Evolutionary conservation across 1,140 invertebrate genomes (phyloP).

Genomic region (Zaprionus lachaisei): DNA sequence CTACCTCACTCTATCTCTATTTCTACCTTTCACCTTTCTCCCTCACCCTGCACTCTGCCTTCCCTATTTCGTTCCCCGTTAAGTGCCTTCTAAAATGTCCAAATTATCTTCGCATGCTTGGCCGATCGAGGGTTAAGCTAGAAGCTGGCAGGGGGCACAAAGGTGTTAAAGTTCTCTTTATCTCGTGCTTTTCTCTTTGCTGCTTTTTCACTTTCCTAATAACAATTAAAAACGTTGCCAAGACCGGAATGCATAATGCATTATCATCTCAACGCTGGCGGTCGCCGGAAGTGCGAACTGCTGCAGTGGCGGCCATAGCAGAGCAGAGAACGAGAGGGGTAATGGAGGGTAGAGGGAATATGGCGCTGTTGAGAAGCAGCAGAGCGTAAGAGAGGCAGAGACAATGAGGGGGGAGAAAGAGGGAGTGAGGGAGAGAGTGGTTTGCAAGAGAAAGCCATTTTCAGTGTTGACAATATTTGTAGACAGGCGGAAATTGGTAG

Average conservation of each 20-base stretch:
- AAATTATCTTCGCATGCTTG: conserved; percentile 71
- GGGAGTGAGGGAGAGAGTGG: background rate
- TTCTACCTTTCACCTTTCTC: background rate
- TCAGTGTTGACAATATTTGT: conserved; percentile 31
- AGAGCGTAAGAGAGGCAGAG: conserved; percentile 38
- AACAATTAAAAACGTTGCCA: conserved; percentile 59
- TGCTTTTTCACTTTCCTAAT: conserved; percentile 50
- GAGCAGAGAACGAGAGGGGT: background rate
- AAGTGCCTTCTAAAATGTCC: conserved; percentile 75
- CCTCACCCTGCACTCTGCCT: conserved; percentile 11
- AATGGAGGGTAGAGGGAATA: conserved; percentile 14
- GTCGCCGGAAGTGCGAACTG: conserved; percentile 69
- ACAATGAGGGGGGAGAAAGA: background rate
- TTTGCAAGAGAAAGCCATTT: conserved; percentile 34
- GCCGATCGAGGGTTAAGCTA: conserved; percentile 28
- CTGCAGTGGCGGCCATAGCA: conserved; percentile 37
- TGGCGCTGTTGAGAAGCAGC: conserved; percentile 45
- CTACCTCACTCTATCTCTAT: too few species aligned
- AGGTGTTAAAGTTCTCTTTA: conserved; percentile 81
- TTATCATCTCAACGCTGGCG: conserved; percentile 68
- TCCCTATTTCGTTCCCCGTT: conserved; percentile 39
- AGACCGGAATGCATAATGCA: conserved; percentile 71
- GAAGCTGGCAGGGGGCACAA: conserved; percentile 15
- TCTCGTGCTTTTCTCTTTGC: conserved; percentile 40
- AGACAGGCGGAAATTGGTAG: background rate